Base-by-base conservation (phyloP, 1,140 invertebrate species). In the Ditylenchus dipsaci region DNA sequence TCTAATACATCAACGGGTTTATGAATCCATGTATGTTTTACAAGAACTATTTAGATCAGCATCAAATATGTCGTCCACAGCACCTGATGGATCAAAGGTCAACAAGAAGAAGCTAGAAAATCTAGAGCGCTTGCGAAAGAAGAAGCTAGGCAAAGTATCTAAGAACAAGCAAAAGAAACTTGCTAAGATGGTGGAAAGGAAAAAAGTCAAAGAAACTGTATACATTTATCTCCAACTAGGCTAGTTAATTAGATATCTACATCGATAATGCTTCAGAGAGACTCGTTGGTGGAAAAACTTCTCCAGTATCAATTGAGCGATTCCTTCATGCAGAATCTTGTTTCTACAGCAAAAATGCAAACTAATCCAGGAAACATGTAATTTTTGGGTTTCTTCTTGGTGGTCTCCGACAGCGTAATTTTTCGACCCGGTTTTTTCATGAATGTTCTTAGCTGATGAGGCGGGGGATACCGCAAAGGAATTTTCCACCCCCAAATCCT, bases 81-180 rank as follows among this genome's bases (percentile, higher is more conserved):
- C 29, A 17, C 13, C 23, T 19, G 29, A 19, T 33, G 62, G 42
- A 45, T 7, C 43, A 17, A 68, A 42, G 57, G 68, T 69, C 7
- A 69, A 69, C 33, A 56, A 45, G 15, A 70, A 70, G 58, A 49
- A 56, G 15, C 47, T 70, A 58, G 69, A 71, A 38, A 49, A 71
- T 62, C 17, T 71, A n/a, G 69, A 71, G 47, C 69, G 69, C 8
- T 23, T 71, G 26, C 45, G 43, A 23, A 29, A 43, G 17, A 71
- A 71, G 43, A 68, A 74, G 45, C 38, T 74, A 63, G n/a, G 38
- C 23, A 71, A 71, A 66, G 13, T 72, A 21, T 63, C 69, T 17
- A 71, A 71, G 29, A 71, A 38, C 27, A 71, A 73, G 49, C 21
- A 38, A 43, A 71, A 71, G 60, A 73, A 71, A 27, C 53, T 71